Evolutionary conservation across 30 jellyfish, hydroid and myxozoan species (phyloP).

Genomic region (Aurelia sp.): DNA sequence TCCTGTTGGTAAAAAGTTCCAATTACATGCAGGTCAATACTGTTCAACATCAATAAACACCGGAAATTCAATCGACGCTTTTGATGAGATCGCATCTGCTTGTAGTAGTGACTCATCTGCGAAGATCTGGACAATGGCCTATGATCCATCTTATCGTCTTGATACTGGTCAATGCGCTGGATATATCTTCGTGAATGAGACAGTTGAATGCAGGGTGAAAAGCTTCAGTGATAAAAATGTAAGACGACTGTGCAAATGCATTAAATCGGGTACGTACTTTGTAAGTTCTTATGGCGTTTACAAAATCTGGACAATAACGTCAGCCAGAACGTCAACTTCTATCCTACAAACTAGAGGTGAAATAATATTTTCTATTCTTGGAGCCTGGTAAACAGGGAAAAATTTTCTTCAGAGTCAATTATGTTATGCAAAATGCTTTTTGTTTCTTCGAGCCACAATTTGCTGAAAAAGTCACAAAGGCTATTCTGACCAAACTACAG

Average conservation of each 20-base stretch:
- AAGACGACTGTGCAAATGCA: constrained; percentile 48
- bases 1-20: not conserved
- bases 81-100: not conserved
- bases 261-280: constrained; percentile 28
- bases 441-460: no score
- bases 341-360: no score
- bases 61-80: constrained; percentile 25
- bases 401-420: no score
- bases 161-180: constrained; percentile 43
- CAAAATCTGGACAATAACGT: no score
- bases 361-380: no score
- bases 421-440: no score
- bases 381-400: no score
- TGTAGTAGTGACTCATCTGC: constrained; percentile 18
- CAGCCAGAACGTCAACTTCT: no score
- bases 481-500: no score
- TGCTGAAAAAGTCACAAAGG: no score
- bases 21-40: constrained; percentile 8
- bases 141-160: constrained; percentile 26
- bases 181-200: constrained; percentile 1
- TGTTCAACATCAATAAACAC: constrained; percentile 20
- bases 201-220: constrained; percentile 24
- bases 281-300: no score
- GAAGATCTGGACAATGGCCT: constrained; percentile 20
- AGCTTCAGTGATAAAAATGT: constrained; percentile 18